These are phyloP conservation scores for Ornithorhynchus anatinus DNA, from an alignment of 2,113 vertebrate genomes.

Conservation along the genomic window DNA sequence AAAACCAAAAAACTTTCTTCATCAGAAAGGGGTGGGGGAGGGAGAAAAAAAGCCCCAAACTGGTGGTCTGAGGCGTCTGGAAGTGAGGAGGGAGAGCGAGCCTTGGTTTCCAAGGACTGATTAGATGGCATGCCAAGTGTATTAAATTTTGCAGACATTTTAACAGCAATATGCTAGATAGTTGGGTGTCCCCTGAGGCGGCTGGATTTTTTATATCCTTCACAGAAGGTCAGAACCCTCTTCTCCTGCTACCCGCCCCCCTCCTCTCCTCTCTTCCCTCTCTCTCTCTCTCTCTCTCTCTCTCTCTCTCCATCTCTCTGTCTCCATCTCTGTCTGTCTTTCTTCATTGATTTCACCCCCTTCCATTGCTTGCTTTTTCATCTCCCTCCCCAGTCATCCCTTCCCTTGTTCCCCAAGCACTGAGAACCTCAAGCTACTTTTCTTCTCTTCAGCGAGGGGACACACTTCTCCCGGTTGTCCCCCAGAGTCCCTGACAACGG, in stretches of 20 bases:
- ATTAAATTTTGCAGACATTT: conserved; percentile 95
- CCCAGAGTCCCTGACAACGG: conserved; percentile 18
- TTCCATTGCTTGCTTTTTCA: neutral
- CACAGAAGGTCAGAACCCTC: conserved; percentile 92
- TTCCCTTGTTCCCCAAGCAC: neutral
- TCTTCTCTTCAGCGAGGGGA: neutral
- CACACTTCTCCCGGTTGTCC: conserved; percentile 10
- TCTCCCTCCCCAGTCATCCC: neutral
- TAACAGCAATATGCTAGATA: conserved; percentile 93
- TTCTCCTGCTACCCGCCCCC: conserved; percentile 66
- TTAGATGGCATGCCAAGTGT: conserved; percentile 85
- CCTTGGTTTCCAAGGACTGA: conserved; percentile 81
- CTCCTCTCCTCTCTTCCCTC: conserved; percentile 17
- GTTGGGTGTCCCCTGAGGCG: conserved; percentile 88
- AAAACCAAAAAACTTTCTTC: neutral
- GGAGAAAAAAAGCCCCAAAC: neutral
- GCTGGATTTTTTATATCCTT: conserved; percentile 95
- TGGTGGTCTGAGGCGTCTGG: conserved; percentile 36
- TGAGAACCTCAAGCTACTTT: conserved; percentile 4
- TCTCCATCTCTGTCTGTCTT: neutral
- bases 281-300: neutral
- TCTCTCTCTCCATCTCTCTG: conserved; percentile 31
- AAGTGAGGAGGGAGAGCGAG: conserved; percentile 40
- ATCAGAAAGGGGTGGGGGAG: neutral
- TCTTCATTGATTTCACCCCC: neutral